A percentile compares a stretch with the other conserved stretches of the same genome.
phyloP scores from a whole-genome alignment of 2,113 vertebrate genomes.

The Oncorhynchus masou region DNA sequence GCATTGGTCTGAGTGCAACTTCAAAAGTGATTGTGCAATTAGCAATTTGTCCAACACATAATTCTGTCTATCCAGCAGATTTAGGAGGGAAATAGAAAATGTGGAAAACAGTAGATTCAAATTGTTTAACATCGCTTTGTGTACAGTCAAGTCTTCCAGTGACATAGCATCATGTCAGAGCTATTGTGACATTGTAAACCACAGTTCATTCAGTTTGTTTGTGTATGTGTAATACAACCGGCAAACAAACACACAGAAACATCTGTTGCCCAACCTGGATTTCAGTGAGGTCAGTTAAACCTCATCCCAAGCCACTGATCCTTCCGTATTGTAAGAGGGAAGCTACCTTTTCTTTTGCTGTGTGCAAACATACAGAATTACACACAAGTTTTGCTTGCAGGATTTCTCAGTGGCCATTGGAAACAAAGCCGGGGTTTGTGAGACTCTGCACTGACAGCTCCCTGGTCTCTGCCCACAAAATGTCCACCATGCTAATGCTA shows the following conservation, averaged over 20 bases:
- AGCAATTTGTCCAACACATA: too few relatives aligned
- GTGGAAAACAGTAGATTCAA: too few relatives aligned
- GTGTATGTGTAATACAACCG: background rate
- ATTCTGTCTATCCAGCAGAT: too few relatives aligned
- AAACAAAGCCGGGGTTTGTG: background rate
- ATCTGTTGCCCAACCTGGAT: background rate
- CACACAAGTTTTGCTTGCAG: background rate
- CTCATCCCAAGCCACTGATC: background rate
- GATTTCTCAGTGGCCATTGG: background rate
- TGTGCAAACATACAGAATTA: background rate
- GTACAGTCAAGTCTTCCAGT: background rate
- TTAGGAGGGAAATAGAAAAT: too few relatives aligned
- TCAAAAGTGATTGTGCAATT: background rate
- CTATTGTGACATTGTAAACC: background rate
- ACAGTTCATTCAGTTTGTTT: background rate
- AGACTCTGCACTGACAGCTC: background rate
- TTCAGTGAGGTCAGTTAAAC: background rate
- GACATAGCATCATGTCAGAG: background rate
- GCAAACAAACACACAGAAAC: background rate
- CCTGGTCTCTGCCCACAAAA: background rate
- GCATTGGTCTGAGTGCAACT: constrained; percentile 29
- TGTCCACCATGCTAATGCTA: background rate
- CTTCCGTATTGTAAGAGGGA: background rate
- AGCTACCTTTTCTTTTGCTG: constrained; percentile 1
- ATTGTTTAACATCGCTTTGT: background rate